Percentiles rank a stretch among this genome's conserved stretches.
phyloP scores from a whole-genome alignment of 2,797 vertebrate species.

The Pristis pectinata region DNA sequence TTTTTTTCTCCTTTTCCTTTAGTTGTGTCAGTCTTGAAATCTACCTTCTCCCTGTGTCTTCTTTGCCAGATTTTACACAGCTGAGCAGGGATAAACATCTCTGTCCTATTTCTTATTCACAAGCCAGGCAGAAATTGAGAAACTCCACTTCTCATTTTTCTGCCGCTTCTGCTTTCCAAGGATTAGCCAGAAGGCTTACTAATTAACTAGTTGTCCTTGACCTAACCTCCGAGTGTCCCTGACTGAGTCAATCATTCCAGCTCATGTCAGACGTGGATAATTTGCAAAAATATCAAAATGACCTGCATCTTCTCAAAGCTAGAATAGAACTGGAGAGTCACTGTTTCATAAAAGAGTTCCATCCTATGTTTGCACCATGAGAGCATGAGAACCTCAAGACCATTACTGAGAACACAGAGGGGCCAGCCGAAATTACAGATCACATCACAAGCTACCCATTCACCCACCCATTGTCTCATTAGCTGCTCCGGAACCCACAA shows the following conservation, averaged over 20 bases:
- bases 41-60: neutral
- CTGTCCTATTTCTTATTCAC: neutral
- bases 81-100: neutral
- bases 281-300: neutral
- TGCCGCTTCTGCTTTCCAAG: neutral
- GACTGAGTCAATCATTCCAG: neutral
- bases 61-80: neutral
- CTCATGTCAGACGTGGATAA: neutral
- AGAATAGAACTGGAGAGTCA: neutral
- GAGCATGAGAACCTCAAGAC: too few relatives aligned
- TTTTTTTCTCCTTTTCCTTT: neutral
- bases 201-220: neutral
- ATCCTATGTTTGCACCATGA: too few relatives aligned
- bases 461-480: too few relatives aligned
- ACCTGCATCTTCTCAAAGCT: neutral
- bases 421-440: too few relatives aligned
- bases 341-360: neutral
- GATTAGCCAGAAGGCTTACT: too few relatives aligned
- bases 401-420: too few relatives aligned
- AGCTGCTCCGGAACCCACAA: too few relatives aligned
- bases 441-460: too few relatives aligned
- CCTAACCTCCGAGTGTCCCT: neutral
- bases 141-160: neutral
- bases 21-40: neutral
- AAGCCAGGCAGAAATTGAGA: neutral